Percentiles rank a stretch among this genome's conserved stretches.
phyloP scores from a whole-genome alignment of 2,888 invertebrate species.

The Lasius fuliginosus region DNA sequence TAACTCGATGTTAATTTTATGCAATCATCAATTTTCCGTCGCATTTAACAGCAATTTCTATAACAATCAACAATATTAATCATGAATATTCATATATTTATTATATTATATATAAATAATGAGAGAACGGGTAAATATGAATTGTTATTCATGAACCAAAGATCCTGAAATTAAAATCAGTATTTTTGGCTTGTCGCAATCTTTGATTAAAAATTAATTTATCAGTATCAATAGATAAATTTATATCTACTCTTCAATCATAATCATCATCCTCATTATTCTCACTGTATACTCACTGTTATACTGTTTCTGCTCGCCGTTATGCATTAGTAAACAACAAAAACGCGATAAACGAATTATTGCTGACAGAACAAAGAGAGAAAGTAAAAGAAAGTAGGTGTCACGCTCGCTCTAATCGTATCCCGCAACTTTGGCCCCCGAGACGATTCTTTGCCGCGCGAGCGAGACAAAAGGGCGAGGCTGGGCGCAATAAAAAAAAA shows the following conservation, averaged over 20 bases:
- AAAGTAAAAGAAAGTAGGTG: conserved; percentile 9
- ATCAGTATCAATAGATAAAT: neutral
- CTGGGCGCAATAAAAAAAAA: conserved; percentile 2
- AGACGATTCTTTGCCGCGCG: conserved; percentile 36
- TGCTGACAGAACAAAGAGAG: conserved; percentile 9
- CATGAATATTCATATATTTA: conserved; percentile 5
- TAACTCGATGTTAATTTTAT: neutral
- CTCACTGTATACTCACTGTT: too few species aligned
- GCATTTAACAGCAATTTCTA: conserved; percentile 38
- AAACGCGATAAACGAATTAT: conserved; percentile 3
- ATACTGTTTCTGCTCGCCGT: too few species aligned
- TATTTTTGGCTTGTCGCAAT: neutral
- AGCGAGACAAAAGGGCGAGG: conserved; percentile 60
- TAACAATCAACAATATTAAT: conserved; percentile 34
- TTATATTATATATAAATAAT: conserved; percentile 14
- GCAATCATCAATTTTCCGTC: conserved; percentile 23
- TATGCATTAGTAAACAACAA: neutral
- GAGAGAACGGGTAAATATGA: neutral
- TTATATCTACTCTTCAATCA: neutral
- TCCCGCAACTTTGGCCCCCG: conserved; percentile 66
- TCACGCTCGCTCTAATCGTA: conserved; percentile 66
- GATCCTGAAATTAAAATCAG: neutral
- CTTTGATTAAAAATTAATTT: conserved; percentile 13
- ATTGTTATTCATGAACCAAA: conserved; percentile 6
- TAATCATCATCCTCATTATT: neutral